Evolutionary conservation across 2,797 vertebrate species (phyloP).

Genomic region (Xenopus petersii): DNA sequence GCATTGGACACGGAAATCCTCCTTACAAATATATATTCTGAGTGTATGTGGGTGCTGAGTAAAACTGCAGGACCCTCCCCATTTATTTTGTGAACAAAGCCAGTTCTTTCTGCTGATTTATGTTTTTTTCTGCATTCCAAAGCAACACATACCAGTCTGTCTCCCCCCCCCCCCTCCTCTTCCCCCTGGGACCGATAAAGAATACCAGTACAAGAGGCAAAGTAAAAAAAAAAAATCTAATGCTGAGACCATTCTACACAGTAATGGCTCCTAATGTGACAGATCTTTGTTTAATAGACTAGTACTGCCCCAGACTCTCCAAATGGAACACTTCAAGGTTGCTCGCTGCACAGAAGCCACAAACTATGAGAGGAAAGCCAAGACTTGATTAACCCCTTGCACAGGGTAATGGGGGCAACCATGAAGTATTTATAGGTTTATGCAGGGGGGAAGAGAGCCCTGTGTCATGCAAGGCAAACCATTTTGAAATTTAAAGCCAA

Average conservation of each 20-base stretch:
- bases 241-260: slow-evolving; percentile 24
- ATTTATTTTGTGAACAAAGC: no score
- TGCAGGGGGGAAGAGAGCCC: neutral
- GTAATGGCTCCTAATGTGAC: slow-evolving; percentile 44
- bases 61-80: no score
- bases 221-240: slow-evolving; percentile 8
- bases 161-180: neutral
- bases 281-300: slow-evolving; percentile 49
- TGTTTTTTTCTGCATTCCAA: slow-evolving; percentile 1
- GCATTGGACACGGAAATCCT: no score
- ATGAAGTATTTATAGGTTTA: slow-evolving; percentile 45
- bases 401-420: slow-evolving; percentile 36
- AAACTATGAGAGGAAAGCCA: slow-evolving; percentile 33
- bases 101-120: no score
- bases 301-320: slow-evolving; percentile 29
- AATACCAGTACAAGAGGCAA: slow-evolving; percentile 24
- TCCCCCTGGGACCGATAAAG: slow-evolving; percentile 41
- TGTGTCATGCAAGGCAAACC: neutral
- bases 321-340: slow-evolving; percentile 38
- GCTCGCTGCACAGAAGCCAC: slow-evolving; percentile 41
- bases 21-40: no score
- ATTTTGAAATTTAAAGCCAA: neutral
- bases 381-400: slow-evolving; percentile 42
- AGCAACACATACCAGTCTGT: neutral
- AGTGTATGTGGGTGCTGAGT: no score